phyloP scores from a whole-genome alignment of 2,888 invertebrate species.

The Plusia festucae region DNA sequence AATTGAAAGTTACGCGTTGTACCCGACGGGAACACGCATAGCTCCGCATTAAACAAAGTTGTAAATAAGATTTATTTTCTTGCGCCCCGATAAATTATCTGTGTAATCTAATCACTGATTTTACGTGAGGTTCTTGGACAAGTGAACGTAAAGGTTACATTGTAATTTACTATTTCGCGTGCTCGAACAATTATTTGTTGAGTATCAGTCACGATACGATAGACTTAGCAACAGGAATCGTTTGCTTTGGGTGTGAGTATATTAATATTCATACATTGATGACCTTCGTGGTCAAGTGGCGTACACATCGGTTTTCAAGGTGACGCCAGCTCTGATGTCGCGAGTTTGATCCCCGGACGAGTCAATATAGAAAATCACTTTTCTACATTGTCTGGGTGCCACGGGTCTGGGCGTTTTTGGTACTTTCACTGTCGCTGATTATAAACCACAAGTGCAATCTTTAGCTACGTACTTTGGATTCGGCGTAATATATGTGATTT shows the following conservation, averaged over 20 bases:
- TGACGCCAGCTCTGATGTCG: no score
- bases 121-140: slow-evolving; percentile 13
- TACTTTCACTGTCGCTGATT: no score
- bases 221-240: not conserved
- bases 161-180: slow-evolving; percentile 10
- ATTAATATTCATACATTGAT: no score
- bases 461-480: no score
- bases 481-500: no score
- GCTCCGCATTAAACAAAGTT: slow-evolving; percentile 45
- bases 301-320: no score
- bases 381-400: no score
- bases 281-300: no score
- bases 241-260: not conserved
- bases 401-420: no score
- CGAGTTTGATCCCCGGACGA: no score
- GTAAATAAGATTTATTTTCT: slow-evolving; percentile 55
- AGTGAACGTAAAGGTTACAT: slow-evolving; percentile 9
- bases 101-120: slow-evolving; percentile 48
- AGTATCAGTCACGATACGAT: not conserved
- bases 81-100: slow-evolving; percentile 40
- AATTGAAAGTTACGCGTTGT: slow-evolving; percentile 62
- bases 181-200: slow-evolving; percentile 1
- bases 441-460: no score
- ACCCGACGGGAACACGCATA: slow-evolving; percentile 46
- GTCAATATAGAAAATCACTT: no score